Percentiles rank a stretch among this genome's conserved stretches.
Evolutionary conservation across 2,113 vertebrate genomes (phyloP).

Genomic region (Micronycteris hirsuta): DNA sequence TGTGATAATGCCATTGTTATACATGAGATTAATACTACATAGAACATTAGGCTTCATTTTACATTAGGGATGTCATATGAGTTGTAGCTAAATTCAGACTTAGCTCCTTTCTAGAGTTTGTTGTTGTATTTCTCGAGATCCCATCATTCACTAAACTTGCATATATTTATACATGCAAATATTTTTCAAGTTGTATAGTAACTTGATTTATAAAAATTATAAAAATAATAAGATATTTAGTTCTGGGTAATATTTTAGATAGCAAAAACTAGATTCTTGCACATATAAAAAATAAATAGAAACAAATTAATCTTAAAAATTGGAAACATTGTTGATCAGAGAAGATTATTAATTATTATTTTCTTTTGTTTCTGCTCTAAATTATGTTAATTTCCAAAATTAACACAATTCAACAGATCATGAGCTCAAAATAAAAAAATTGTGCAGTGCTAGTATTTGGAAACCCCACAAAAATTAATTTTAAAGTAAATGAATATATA

Average conservation of each 20-base stretch:
- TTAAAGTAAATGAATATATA: not conserved
- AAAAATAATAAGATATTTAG: not conserved
- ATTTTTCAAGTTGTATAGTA: not conserved
- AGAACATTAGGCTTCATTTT: not conserved
- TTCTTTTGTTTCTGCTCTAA: slow-evolving; percentile 18
- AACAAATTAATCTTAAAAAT: slow-evolving; percentile 4
- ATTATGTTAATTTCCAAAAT: not conserved
- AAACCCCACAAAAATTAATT: not conserved
- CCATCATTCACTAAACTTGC: not conserved
- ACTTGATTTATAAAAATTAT: slow-evolving; percentile 19
- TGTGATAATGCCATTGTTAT: not conserved
- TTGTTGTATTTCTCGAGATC: not conserved
- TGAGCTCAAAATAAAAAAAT: not conserved
- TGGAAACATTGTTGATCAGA: not conserved
- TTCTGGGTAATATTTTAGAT: not conserved
- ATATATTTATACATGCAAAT: not conserved
- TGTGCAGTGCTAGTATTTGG: not conserved
- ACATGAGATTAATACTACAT: not conserved
- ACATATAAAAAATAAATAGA: not conserved
- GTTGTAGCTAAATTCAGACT: not conserved
- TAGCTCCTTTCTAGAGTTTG: not conserved
- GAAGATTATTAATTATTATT: not conserved
- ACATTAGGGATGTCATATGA: not conserved
- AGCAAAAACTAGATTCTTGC: not conserved
- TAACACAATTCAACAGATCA: not conserved